Percentiles rank a stretch among this genome's conserved stretches.
phyloP scores from a whole-genome alignment of 2,888 invertebrate species.

The Leucophenga montana region DNA sequence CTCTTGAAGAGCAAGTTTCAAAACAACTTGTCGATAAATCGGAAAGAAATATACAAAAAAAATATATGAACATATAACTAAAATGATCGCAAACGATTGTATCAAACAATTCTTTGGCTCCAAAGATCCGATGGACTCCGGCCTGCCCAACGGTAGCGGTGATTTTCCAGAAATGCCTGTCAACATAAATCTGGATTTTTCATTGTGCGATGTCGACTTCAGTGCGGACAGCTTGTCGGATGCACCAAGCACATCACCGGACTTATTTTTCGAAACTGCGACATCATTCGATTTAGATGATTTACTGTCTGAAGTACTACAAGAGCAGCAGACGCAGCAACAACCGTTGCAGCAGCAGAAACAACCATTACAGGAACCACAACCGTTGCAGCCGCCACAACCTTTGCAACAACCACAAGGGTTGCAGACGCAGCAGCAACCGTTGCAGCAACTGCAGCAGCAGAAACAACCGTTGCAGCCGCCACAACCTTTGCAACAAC shows the following conservation, averaged over 20 bases:
- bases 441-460: too few species aligned
- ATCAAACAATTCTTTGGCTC: constrained; percentile 50
- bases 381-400: too few species aligned
- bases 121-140: not conserved
- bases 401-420: too few species aligned
- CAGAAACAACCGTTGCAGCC: too few species aligned
- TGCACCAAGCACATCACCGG: constrained; percentile 42
- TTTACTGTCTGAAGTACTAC: constrained; percentile 42
- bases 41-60: not conserved
- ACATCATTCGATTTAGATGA: constrained; percentile 54
- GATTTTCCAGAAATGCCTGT: not conserved
- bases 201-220: constrained; percentile 39
- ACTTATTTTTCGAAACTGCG: constrained; percentile 44
- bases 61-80: constrained; percentile 19
- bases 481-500: too few species aligned
- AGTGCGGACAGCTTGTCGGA: constrained; percentile 43
- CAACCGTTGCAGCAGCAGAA: constrained; percentile 32
- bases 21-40: not conserved
- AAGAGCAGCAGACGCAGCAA: constrained; percentile 33
- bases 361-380: constrained; percentile 10
- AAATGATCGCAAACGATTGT: constrained; percentile 52
- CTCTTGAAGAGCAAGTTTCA: constrained; percentile 27
- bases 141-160: not conserved
- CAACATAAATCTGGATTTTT: constrained; percentile 16
- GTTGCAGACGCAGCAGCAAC: too few species aligned